Evolutionary conservation across 1,140 invertebrate species (phyloP).

Genomic region (Hydropsyche tenuis): DNA sequence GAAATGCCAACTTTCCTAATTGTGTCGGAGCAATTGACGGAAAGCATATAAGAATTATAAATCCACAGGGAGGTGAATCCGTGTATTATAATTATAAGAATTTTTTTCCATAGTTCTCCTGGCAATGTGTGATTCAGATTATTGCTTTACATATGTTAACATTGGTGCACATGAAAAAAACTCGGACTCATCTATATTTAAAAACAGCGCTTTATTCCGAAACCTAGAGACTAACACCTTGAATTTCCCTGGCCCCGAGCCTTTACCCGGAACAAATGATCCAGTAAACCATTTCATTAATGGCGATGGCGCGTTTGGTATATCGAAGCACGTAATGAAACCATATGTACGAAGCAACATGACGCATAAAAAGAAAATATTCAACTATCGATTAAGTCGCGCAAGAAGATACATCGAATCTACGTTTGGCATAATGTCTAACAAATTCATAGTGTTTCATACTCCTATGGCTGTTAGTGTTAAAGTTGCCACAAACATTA

Average conservation of each 20-base stretch:
- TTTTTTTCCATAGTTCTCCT: slow-evolving; percentile 56
- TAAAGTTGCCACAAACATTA: slow-evolving; percentile 51
- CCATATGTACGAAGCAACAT: slow-evolving; percentile 39
- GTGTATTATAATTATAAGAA: slow-evolving; percentile 53
- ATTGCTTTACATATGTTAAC: slow-evolving; percentile 54
- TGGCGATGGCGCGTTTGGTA: slow-evolving; percentile 53
- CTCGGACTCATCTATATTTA: slow-evolving; percentile 55
- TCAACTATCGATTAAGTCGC: slow-evolving; percentile 56
- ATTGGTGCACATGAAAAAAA: slow-evolving; percentile 57
- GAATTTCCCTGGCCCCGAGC: slow-evolving; percentile 48
- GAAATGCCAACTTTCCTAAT: slow-evolving; percentile 54
- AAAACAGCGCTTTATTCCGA: slow-evolving; percentile 50
- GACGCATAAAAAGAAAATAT: slow-evolving; percentile 52
- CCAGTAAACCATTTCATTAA: slow-evolving; percentile 55
- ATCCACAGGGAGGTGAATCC: slow-evolving; percentile 51
- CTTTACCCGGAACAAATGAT: slow-evolving; percentile 44
- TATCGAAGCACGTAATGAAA: slow-evolving; percentile 48
- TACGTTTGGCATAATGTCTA: slow-evolving; percentile 57
- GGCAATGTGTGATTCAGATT: slow-evolving; percentile 55
- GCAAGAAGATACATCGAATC: slow-evolving; percentile 57
- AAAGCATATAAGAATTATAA: slow-evolving; percentile 56
- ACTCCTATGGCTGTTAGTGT: slow-evolving; percentile 50
- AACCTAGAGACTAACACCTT: slow-evolving; percentile 46
- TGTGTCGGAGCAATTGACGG: slow-evolving; percentile 55
- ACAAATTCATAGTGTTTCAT: slow-evolving; percentile 57